Evolutionary conservation across 92 coral and sea anemone genomes (phyloP).

Genomic region (Zoanthus sansibaricus): DNA sequence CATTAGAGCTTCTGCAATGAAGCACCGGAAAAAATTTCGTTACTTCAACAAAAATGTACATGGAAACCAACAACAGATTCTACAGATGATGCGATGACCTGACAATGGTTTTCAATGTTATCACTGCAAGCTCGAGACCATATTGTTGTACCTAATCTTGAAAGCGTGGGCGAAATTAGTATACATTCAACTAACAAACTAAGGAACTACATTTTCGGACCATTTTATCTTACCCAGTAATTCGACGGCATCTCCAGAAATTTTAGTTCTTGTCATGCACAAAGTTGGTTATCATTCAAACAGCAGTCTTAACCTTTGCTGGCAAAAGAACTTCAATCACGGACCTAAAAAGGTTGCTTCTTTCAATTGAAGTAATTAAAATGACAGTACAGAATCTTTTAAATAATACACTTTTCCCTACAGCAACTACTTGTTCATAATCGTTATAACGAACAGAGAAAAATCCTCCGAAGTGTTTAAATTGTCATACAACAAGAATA

Average conservation of each 20-base stretch:
- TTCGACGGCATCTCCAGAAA: slow-evolving; percentile 37
- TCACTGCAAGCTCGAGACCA: slow-evolving; percentile 53
- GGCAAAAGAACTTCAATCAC: slow-evolving; percentile 42
- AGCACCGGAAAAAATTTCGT: slow-evolving; percentile 21
- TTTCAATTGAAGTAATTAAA: slow-evolving; percentile 6
- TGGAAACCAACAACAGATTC: slow-evolving; percentile 48
- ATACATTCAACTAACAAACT: slow-evolving; percentile 51
- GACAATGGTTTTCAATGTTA: slow-evolving; percentile 40
- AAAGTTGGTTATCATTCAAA: slow-evolving; percentile 48
- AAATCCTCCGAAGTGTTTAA: slow-evolving; percentile 49
- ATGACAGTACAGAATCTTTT: slow-evolving; percentile 3
- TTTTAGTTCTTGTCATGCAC: slow-evolving; percentile 45
- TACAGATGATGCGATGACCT: slow-evolving; percentile 38
- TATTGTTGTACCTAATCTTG: slow-evolving; percentile 50
- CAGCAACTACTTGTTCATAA: neutral
- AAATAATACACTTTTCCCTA: neutral
- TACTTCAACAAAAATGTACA: slow-evolving; percentile 37
- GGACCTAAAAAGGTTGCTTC: slow-evolving; percentile 25
- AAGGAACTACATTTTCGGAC: slow-evolving; percentile 40
- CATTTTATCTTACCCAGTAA: slow-evolving; percentile 49
- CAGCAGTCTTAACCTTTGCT: slow-evolving; percentile 41
- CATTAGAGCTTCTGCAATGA: slow-evolving; percentile 11
- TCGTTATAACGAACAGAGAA: slow-evolving; percentile 38
- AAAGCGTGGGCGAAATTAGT: slow-evolving; percentile 53
- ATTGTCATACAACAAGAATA: slow-evolving; percentile 48